Base-by-base conservation (phyloP, 2,888 invertebrate genomes). In the Byasa hedistus region DNA sequence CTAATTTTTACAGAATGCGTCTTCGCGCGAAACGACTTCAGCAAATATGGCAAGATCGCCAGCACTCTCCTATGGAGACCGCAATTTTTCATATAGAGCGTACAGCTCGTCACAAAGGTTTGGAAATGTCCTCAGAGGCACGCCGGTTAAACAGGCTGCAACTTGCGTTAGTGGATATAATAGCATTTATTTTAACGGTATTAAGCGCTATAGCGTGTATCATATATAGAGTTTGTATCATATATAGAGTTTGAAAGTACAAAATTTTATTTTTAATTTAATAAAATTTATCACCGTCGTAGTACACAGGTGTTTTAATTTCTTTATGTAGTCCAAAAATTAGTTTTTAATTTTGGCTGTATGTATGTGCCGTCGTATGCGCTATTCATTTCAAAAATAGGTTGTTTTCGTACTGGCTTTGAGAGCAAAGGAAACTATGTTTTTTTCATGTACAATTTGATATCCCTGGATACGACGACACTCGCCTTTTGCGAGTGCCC, bases 61-160 rank as follows among this genome's bases (percentile, higher is more conserved):
- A 77, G 0, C 64, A 74, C 0, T 12, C 72, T 0, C 83, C 84
- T 0, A 83, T 84, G 80, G 80, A 79, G n/a, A 75, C 75, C 0
- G 84, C 84, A 1, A 61, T 83, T 2, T 79, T 76, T 71, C 75
- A 81, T 70, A 73, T 83, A 15, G 82, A 84, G 67, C 76, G 73
- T 32, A 73, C 77, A 0, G 83, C 79, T 3, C 76, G 79, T 3
- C 70, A 74, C 69, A 72, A 73, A 39, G 75, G 76, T 0, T 70
- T 80, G 3, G 27, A 75, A n/a, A 74, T 81, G 73, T 78, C 80
- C 0, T 76, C 82, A 0, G 72, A 75, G 5, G 76, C 73, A 1
- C 76, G 81, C 0, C 68, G 71, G 44, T 64, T 81, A 1, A 71
- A 54, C 44, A 65, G 66, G 3, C 19, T 73, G 0, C 76, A 83